Evolutionary conservation across 2,888 invertebrate genomes (phyloP).

Genomic region (Copidosoma aretas): DNA sequence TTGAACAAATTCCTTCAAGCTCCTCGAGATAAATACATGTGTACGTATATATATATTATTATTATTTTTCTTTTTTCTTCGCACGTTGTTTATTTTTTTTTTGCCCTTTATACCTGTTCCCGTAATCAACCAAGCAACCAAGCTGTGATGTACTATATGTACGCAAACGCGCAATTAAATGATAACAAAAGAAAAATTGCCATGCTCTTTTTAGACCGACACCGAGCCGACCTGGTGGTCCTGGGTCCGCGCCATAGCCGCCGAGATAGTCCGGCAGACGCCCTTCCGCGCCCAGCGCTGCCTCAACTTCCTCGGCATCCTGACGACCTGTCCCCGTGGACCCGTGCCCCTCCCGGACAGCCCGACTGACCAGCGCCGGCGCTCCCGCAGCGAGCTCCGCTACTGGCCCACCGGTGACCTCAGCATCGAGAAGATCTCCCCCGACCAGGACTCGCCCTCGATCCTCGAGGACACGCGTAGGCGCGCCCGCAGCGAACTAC

Average conservation of each 20-base stretch:
- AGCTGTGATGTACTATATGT: too few relatives aligned
- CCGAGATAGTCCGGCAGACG: constrained; percentile 77
- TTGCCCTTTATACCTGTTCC: too few relatives aligned
- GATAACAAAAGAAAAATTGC: background rate
- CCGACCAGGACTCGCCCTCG: constrained; percentile 30
- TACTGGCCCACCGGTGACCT: constrained; percentile 52
- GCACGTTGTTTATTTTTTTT: too few relatives aligned
- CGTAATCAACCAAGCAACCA: too few relatives aligned
- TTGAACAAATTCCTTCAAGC: too few relatives aligned
- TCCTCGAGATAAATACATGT: too few relatives aligned
- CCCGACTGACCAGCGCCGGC: constrained; percentile 58
- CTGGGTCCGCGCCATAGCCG: constrained; percentile 78
- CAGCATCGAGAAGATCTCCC: constrained; percentile 37
- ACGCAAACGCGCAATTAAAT: too few relatives aligned
- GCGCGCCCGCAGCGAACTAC: constrained; percentile 56
- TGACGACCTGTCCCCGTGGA: constrained; percentile 68
- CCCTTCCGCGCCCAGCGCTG: constrained; percentile 70
- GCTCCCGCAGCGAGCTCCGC: constrained; percentile 58
- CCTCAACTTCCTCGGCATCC: constrained; percentile 75
- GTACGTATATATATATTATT: too few relatives aligned
- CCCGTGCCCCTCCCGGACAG: constrained; percentile 63
- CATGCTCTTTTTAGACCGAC: constrained; percentile 67
- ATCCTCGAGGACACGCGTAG: constrained; percentile 54
- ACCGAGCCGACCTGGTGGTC: constrained; percentile 74
- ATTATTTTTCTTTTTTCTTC: too few relatives aligned